A percentile compares a stretch with the other conserved stretches of the same genome.
These are phyloP conservation scores for Drosophila bocqueti DNA, from an alignment of 1,140 invertebrate species.

Conservation along the genomic window DNA sequence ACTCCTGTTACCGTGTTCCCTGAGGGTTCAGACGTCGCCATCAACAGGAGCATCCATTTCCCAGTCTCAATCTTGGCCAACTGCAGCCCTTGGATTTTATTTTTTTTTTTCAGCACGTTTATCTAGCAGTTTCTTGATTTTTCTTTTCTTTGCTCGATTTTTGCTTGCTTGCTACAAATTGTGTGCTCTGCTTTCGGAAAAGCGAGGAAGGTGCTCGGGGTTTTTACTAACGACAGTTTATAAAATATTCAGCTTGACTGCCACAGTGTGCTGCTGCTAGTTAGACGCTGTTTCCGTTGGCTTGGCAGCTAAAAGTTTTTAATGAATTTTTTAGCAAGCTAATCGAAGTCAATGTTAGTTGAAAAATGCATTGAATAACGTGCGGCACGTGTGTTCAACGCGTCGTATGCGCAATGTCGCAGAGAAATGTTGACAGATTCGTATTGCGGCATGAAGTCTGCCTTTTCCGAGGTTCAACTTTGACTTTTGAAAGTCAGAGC, in stretches of 20 bases:
- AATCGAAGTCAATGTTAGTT: constrained; percentile 79
- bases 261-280: constrained; percentile 23
- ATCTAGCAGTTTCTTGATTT: constrained; percentile 37
- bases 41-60: constrained; percentile 73
- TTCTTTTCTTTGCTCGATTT: constrained; percentile 29
- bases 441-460: constrained; percentile 1
- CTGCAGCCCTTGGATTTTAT: constrained; percentile 43
- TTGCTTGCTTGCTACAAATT: constrained; percentile 69
- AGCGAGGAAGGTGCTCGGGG: constrained; percentile 18
- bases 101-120: constrained; percentile 53
- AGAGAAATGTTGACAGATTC: constrained; percentile 20
- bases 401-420: constrained; percentile 59
- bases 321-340: constrained; percentile 81
- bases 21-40: constrained; percentile 77
- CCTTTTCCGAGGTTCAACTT: constrained; percentile 13
- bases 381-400: constrained; percentile 32
- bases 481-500: constrained; percentile 33
- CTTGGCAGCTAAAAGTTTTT: constrained; percentile 79
- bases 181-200: constrained; percentile 49
- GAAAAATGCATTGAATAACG: constrained; percentile 76
- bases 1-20: constrained; percentile 29
- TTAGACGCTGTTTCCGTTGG: constrained; percentile 33
- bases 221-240: constrained; percentile 76
- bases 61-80: constrained; percentile 64
- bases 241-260: constrained; percentile 74